Conservation (phyloP, 2,113 vertebrate genomes). For the Odocoileus hemionus region DNA sequence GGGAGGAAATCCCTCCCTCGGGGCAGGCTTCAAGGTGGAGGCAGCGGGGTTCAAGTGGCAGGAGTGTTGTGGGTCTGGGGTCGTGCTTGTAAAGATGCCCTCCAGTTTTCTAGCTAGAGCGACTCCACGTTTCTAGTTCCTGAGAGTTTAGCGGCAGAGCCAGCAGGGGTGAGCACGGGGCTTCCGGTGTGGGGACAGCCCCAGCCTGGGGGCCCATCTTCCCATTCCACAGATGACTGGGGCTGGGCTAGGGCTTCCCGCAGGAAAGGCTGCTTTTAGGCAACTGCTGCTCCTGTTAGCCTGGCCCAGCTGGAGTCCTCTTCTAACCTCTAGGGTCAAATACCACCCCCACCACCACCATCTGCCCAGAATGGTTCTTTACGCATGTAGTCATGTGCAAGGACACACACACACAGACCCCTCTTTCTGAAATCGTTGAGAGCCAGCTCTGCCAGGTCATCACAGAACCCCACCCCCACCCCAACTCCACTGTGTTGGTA, state of each 20-base stretch:
- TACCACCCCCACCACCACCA: background rate
- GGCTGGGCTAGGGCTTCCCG: background rate
- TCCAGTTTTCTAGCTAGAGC: slow-evolving; percentile 18
- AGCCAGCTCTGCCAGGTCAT: fast-evolving
- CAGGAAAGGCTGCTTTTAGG: background rate
- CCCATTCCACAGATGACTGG: background rate
- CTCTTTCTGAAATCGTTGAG: background rate
- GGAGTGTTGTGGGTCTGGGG: background rate
- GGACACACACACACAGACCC: background rate
- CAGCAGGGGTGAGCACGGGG: background rate
- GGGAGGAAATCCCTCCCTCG: background rate
- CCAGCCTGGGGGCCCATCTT: background rate
- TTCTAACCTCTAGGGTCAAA: background rate
- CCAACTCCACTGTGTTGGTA: background rate
- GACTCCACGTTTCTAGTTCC: background rate
- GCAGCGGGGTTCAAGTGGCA: background rate
- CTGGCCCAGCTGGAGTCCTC: background rate
- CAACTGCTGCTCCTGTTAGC: background rate
- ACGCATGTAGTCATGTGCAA: background rate
- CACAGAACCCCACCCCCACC: background rate
- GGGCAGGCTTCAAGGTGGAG: background rate
- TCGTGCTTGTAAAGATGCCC: background rate
- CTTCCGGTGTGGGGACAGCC: background rate
- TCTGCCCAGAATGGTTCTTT: background rate
- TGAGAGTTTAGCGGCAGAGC: background rate